phyloP scores from a whole-genome alignment of 1,140 invertebrate species.

The Teleopsis dalmanni region DNA sequence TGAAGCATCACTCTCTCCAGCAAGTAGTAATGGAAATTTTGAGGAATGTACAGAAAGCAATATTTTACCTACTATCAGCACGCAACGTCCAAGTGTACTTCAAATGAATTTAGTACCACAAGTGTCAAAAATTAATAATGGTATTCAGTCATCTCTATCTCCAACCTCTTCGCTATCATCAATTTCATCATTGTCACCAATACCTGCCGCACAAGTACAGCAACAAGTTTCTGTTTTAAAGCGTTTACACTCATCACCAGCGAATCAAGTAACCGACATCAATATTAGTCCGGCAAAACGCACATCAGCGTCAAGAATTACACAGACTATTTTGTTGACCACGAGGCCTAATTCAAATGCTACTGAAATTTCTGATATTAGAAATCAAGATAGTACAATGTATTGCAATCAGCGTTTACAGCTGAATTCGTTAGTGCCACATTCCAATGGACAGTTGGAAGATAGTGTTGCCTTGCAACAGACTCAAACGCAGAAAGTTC shows the following conservation, averaged over 20 bases:
- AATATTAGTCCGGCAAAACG: slow-evolving; percentile 5
- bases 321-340: neutral
- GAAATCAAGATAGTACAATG: no score
- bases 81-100: slow-evolving; percentile 8
- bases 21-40: slow-evolving; percentile 14
- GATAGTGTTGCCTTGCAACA: slow-evolving; percentile 25
- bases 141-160: neutral
- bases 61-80: neutral
- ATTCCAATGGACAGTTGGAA: slow-evolving; percentile 19
- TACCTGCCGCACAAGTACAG: neutral
- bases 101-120: slow-evolving; percentile 7
- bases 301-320: neutral
- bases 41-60: slow-evolving; percentile 10
- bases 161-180: neutral
- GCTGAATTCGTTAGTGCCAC: no score
- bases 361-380: no score
- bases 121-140: neutral
- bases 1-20: slow-evolving; percentile 19
- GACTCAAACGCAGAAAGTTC: slow-evolving; percentile 20
- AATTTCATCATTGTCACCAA: neutral
- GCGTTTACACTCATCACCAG: slow-evolving; percentile 4
- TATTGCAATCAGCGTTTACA: no score
- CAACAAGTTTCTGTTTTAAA: slow-evolving; percentile 8
- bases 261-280: neutral
- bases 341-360: neutral